Conservation (phyloP, 2,888 invertebrate species). For the Uloborus plumipes region DNA sequence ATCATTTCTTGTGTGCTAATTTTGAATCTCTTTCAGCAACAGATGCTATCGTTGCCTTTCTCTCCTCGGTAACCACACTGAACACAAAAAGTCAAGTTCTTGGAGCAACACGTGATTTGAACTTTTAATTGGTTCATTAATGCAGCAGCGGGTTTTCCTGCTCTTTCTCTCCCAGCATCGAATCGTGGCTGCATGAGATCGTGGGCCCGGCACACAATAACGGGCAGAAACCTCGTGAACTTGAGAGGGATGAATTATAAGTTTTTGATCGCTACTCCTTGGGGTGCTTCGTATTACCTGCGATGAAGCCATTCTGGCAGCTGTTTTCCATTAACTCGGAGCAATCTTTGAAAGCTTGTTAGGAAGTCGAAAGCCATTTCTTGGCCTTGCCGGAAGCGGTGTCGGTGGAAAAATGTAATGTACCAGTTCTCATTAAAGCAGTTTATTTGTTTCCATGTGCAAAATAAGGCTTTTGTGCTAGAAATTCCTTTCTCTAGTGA, state of each 20-base stretch:
- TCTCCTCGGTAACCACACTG: not conserved
- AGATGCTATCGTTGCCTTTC: not conserved
- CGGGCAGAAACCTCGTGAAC: conserved; percentile 6
- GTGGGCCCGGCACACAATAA: not conserved
- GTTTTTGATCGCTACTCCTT: too few species aligned
- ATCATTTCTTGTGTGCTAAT: not conserved
- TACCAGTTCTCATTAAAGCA: too few species aligned
- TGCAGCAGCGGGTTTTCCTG: not conserved
- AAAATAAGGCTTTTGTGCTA: too few species aligned
- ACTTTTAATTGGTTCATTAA: conserved; percentile 6
- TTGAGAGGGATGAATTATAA: not conserved
- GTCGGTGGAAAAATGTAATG: too few species aligned
- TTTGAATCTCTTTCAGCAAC: not conserved
- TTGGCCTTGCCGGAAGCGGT: too few species aligned
- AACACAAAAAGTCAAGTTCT: not conserved
- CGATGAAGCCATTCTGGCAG: too few species aligned
- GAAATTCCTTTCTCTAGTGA: too few species aligned
- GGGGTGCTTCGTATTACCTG: too few species aligned
- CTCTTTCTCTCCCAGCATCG: not conserved
- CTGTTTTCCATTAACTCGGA: too few species aligned
- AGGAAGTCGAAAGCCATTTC: too few species aligned
- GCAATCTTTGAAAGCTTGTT: too few species aligned
- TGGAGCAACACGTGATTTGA: conserved; percentile 4
- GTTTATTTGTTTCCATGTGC: too few species aligned
- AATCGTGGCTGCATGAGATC: not conserved